Evolutionary conservation across 2,888 invertebrate genomes (phyloP).

Genomic region (Zootermopsis nevadensis): DNA sequence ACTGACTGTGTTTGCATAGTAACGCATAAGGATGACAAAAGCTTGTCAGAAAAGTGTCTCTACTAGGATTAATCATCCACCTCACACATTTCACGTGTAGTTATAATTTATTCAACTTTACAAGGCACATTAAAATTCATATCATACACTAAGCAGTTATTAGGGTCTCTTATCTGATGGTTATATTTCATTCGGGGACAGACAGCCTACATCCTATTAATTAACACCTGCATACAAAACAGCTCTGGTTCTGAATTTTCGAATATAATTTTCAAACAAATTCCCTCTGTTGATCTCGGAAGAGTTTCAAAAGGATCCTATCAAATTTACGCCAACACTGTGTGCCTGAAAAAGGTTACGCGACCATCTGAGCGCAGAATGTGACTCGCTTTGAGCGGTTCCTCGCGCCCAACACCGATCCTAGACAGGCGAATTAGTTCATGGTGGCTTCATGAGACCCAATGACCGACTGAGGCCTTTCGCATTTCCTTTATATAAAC

Average conservation of each 20-base stretch:
- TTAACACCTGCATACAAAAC: background rate
- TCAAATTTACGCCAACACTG: no score
- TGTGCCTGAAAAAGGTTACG: no score
- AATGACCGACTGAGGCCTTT: no score
- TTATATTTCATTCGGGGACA: constrained; percentile 10
- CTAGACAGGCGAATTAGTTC: no score
- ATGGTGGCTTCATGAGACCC: no score
- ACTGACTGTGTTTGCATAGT: background rate
- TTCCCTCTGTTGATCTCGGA: background rate
- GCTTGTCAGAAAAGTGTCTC: constrained; percentile 5
- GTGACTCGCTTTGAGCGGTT: no score
- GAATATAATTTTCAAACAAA: background rate
- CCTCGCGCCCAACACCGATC: no score
- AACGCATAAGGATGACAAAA: background rate
- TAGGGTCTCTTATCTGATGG: constrained; percentile 2
- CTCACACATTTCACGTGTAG: background rate
- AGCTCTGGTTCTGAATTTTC: background rate
- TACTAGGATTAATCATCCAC: background rate
- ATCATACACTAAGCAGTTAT: background rate
- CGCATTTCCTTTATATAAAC: no score
- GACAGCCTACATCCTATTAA: constrained; percentile 9
- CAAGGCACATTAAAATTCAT: constrained; percentile 21
- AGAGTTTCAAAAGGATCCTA: no score
- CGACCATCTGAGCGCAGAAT: no score
- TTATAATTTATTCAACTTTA: constrained; percentile 14